Percentiles rank a stretch among this genome's conserved stretches.
Conservation (phyloP, 2,888 invertebrate genomes). For the Acrobeloides nanus region DNA sequence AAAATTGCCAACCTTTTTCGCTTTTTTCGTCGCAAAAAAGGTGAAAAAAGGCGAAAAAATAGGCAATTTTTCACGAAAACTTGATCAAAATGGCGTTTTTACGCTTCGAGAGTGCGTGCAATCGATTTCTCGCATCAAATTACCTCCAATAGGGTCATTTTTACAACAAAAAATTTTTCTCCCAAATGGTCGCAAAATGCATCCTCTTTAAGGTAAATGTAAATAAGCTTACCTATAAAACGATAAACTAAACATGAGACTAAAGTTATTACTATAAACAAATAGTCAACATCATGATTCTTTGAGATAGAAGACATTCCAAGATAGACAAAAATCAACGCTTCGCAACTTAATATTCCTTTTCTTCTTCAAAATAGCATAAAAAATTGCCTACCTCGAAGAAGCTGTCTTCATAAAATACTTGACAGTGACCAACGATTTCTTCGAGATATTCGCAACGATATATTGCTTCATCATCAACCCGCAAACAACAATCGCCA, state of each 20-base stretch:
- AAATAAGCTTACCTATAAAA: constrained; percentile 66
- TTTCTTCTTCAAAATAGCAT: neutral
- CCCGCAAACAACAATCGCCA: constrained; percentile 94
- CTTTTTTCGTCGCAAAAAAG: too few species aligned
- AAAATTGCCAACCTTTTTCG: neutral
- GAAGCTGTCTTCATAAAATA: constrained; percentile 98
- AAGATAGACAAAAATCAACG: constrained; percentile 97
- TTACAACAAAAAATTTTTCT: too few species aligned
- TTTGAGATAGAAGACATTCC: constrained; percentile 88
- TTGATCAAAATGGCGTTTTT: too few species aligned
- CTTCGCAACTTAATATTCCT: constrained; percentile 68
- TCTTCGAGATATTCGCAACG: constrained; percentile 38
- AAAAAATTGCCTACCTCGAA: constrained; percentile 60
- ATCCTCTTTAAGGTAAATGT: too few species aligned
- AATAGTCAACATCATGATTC: constrained; percentile 88
- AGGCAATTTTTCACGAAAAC: too few species aligned
- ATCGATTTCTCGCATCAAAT: neutral
- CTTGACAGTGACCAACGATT: constrained; percentile 56
- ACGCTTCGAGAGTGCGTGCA: constrained; percentile 1
- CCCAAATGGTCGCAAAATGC: too few species aligned
- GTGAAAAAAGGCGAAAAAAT: too few species aligned
- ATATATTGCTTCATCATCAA: constrained; percentile 73
- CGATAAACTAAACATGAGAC: constrained; percentile 82
- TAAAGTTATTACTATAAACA: constrained; percentile 84
- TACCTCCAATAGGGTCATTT: too few species aligned